phyloP scores from a whole-genome alignment of 2,797 vertebrate species.

The Urosaurus nigricauda region DNA sequence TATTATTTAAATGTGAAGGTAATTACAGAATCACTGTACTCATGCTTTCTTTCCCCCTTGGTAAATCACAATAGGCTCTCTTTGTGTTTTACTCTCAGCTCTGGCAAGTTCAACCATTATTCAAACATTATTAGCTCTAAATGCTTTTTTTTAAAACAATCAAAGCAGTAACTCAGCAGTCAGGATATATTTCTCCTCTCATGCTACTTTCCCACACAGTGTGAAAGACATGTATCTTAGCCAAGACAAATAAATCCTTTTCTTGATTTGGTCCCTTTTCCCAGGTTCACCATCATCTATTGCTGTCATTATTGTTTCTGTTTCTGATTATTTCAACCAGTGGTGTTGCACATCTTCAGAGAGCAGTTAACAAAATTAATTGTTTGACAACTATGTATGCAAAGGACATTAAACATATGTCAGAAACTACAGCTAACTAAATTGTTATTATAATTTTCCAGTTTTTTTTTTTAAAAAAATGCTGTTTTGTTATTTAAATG shows the following conservation, averaged over 20 bases:
- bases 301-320: too few relatives aligned
- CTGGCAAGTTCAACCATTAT: slow-evolving; percentile 23
- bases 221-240: not conserved
- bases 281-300: too few relatives aligned
- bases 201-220: slow-evolving; percentile 44
- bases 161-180: slow-evolving; percentile 56
- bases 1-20: slow-evolving; percentile 5
- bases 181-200: not conserved
- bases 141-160: slow-evolving; percentile 25
- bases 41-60: slow-evolving; percentile 26
- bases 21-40: slow-evolving; percentile 33
- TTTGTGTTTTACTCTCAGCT: slow-evolving; percentile 29
- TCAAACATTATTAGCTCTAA: slow-evolving; percentile 46
- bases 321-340: too few relatives aligned
- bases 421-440: too few relatives aligned
- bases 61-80: slow-evolving; percentile 34
- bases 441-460: too few relatives aligned
- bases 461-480: too few relatives aligned
- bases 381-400: too few relatives aligned
- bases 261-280: not conserved
- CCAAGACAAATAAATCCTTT: not conserved
- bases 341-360: too few relatives aligned
- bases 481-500: too few relatives aligned
- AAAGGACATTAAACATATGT: too few relatives aligned
- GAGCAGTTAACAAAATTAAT: too few relatives aligned